A percentile compares a stretch with the other conserved stretches of the same genome.
phyloP scores from a whole-genome alignment of 2,888 invertebrate genomes.

The Tolmerus cingulatus region DNA sequence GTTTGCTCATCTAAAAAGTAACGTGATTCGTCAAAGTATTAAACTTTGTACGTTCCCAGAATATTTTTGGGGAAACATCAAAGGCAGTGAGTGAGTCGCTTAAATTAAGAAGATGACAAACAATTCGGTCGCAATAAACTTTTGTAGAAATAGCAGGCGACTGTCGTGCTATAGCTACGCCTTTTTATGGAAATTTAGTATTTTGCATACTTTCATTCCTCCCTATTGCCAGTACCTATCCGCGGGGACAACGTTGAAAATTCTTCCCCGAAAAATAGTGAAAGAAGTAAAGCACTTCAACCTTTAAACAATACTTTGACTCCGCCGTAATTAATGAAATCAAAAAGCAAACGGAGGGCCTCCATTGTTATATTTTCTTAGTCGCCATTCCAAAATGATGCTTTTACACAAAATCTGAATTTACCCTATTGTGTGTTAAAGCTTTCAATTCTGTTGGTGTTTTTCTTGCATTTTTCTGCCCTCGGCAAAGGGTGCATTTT shows the following conservation, averaged over 20 bases:
- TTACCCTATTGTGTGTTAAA: not conserved
- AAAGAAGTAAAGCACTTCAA: not conserved
- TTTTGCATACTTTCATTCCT: not conserved
- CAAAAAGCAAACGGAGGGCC: not conserved
- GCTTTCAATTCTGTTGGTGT: not conserved
- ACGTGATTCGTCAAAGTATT: not conserved
- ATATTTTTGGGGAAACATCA: not conserved
- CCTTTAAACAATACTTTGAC: not conserved
- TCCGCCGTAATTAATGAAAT: not conserved
- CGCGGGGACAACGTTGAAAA: not conserved
- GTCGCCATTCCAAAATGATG: not conserved
- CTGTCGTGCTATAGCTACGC: not conserved
- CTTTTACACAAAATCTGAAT: not conserved
- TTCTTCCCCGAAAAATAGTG: not conserved
- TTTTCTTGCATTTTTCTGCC: not conserved
- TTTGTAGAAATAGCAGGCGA: not conserved
- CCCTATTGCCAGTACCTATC: not conserved
- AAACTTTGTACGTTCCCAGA: not conserved
- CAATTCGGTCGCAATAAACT: not conserved
- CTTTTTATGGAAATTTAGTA: not conserved
- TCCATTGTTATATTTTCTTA: not conserved
- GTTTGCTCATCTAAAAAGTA: not conserved
- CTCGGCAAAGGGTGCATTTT: not conserved
- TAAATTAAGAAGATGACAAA: not conserved
- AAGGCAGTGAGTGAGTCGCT: not conserved